phyloP scores from a whole-genome alignment of 2,113 vertebrate genomes.

The Henicopernis longicauda region DNA sequence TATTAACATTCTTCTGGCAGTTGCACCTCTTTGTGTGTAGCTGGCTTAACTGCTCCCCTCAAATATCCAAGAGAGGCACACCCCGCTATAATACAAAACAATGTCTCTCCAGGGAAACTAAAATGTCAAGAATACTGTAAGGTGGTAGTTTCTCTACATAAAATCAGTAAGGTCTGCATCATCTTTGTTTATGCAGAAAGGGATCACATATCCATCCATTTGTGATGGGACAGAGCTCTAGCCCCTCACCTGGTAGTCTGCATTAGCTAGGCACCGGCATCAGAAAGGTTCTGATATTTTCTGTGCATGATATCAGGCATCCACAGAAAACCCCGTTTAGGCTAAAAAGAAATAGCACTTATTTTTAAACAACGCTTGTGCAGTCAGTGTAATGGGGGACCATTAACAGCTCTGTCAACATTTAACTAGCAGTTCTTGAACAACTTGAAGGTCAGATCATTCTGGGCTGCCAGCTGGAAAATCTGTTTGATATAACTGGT shows the following conservation, averaged over 20 bases:
- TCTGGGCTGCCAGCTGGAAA: background rate
- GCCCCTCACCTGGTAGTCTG: background rate
- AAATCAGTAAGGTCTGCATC: background rate
- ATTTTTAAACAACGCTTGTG: background rate
- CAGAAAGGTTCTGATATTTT: background rate
- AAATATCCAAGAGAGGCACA: background rate
- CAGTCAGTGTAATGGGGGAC: background rate
- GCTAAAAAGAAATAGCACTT: background rate
- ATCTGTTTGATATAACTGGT: background rate
- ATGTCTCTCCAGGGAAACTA: background rate
- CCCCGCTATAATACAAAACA: background rate
- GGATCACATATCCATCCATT: background rate
- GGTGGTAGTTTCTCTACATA: background rate
- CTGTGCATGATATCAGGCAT: background rate
- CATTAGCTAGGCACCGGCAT: background rate
- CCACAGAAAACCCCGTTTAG: background rate
- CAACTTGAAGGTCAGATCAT: background rate
- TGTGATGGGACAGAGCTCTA: background rate
- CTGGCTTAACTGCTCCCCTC: background rate
- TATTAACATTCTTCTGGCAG: background rate
- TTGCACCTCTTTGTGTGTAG: background rate
- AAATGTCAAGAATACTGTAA: background rate
- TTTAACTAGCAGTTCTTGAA: background rate
- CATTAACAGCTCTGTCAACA: background rate
- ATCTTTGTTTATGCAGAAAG: background rate